phyloP scores from a whole-genome alignment of 2,113 vertebrate genomes.

The Ptychochromis oligacanthus region DNA sequence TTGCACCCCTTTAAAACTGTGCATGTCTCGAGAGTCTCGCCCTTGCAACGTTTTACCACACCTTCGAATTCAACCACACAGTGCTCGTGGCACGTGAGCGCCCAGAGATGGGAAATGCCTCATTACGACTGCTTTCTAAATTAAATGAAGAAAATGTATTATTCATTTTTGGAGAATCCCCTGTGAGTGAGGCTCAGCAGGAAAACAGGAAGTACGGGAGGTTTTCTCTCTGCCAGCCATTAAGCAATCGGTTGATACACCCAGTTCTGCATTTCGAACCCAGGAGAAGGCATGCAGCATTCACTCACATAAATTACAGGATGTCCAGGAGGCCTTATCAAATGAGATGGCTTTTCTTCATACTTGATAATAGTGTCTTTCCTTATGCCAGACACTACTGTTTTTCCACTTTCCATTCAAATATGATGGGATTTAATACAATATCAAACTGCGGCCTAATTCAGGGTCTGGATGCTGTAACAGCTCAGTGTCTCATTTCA shows the following conservation, averaged over 20 bases:
- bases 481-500: background rate
- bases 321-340: conserved; percentile 18
- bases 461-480: background rate
- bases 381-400: background rate
- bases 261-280: conserved; percentile 1
- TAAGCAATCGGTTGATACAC: conserved; percentile 14
- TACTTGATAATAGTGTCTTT: background rate
- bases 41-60: background rate
- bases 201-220: conserved; percentile 56
- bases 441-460: background rate
- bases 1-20: background rate
- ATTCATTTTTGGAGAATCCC: conserved; percentile 64
- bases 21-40: conserved; percentile 3
- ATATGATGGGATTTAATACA: background rate
- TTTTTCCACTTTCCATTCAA: background rate
- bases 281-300: background rate
- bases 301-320: conserved; percentile 16
- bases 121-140: conserved; percentile 65
- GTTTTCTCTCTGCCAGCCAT: conserved; percentile 34
- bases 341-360: background rate
- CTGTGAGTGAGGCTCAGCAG: conserved; percentile 28
- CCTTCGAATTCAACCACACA: background rate
- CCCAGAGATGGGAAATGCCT: conserved; percentile 39
- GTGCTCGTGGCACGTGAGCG: conserved; percentile 10
- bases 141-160: conserved; percentile 66